phyloP scores from a whole-genome alignment of 2,888 invertebrate genomes.

The Phyto melanocephala region DNA sequence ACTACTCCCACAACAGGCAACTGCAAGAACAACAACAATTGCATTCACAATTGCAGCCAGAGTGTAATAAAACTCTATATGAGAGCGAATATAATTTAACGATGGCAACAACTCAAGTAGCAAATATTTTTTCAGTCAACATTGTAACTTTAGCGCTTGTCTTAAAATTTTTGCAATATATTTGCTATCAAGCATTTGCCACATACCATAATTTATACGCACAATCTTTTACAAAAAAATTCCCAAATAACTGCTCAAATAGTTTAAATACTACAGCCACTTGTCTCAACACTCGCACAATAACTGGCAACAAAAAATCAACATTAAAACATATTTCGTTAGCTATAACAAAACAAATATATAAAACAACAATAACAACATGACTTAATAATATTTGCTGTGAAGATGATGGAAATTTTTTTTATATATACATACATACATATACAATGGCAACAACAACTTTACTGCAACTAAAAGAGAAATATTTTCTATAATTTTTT shows the following conservation, averaged over 20 bases:
- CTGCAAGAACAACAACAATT: constrained; percentile 10
- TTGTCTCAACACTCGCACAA: background rate
- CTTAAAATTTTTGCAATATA: background rate
- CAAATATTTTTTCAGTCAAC: constrained; percentile 35
- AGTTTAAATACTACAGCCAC: constrained; percentile 12
- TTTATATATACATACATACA: background rate
- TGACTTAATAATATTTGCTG: constrained; percentile 55
- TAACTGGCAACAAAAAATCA: constrained; percentile 23
- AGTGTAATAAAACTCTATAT: constrained; percentile 46
- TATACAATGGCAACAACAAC: too few relatives aligned
- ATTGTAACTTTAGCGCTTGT: constrained; percentile 4
- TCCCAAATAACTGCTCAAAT: background rate
- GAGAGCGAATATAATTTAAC: constrained; percentile 28
- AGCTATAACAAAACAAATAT: constrained; percentile 3
- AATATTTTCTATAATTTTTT: too few relatives aligned
- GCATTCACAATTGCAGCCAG: constrained; percentile 32
- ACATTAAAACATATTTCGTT: constrained; percentile 25
- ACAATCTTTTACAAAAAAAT: background rate
- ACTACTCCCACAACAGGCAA: background rate
- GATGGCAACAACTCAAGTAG: constrained; percentile 44
- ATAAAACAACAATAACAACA: constrained; percentile 45
- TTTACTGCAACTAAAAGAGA: too few relatives aligned
- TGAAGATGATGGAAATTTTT: constrained; percentile 47
- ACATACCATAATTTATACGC: constrained; percentile 35
- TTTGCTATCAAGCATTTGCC: constrained; percentile 26